Conservation (phyloP, 2,113 vertebrate species). For the Ceyx margarethae region DNA sequence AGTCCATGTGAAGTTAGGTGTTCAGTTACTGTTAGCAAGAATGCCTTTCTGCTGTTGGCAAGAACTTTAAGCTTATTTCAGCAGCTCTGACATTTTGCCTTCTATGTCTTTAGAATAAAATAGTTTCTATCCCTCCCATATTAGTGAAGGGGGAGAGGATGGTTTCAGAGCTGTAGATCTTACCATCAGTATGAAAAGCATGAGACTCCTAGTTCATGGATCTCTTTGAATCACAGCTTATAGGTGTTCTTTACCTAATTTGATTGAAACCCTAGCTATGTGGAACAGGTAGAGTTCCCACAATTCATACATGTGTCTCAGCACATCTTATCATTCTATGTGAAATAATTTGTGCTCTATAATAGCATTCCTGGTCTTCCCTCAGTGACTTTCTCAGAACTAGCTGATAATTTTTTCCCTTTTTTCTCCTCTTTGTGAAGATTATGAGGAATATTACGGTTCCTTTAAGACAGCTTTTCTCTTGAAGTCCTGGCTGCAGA, state of each 20-base stretch:
- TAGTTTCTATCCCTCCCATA: not conserved
- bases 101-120: not conserved
- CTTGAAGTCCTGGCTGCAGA: not conserved
- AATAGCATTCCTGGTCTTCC: not conserved
- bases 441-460: not conserved
- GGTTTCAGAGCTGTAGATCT: not conserved
- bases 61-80: not conserved
- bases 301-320: not conserved
- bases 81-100: not conserved
- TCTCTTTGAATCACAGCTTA: not conserved
- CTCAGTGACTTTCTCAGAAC: not conserved
- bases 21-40: not conserved
- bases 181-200: not conserved
- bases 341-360: not conserved
- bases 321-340: not conserved
- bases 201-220: not conserved
- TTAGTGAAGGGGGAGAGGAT: not conserved
- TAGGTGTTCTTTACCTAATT: not conserved
- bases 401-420: not conserved
- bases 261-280: not conserved
- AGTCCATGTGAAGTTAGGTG: not conserved
- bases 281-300: not conserved
- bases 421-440: not conserved
- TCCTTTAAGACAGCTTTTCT: not conserved
- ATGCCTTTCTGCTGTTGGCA: not conserved